Percentiles rank a stretch among this genome's conserved stretches.
These are phyloP conservation scores for Ridgeia piscesae DNA, from an alignment of 1,140 invertebrate species.

Conservation along the genomic window DNA sequence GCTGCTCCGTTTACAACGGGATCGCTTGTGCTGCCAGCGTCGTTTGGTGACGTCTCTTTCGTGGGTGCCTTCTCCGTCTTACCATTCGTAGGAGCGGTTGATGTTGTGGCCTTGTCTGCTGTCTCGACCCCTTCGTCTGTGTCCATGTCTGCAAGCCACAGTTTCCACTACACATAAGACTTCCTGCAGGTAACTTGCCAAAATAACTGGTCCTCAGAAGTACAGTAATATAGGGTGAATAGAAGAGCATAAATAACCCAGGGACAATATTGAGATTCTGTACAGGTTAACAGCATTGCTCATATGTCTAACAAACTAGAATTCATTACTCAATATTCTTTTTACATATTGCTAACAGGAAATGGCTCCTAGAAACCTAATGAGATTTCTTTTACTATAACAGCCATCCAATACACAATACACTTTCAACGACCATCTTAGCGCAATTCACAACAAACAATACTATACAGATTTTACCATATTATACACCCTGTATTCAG, in stretches of 20 bases:
- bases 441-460: background rate
- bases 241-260: background rate
- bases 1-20: constrained; percentile 24
- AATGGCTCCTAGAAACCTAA: background rate
- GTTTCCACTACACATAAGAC: background rate
- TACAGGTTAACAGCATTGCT: background rate
- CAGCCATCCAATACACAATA: background rate
- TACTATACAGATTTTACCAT: background rate
- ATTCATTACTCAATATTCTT: background rate
- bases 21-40: background rate
- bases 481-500: background rate
- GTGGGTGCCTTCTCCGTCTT: background rate
- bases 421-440: background rate
- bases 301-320: background rate
- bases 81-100: constrained; percentile 17
- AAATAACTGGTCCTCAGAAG: background rate
- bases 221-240: too few relatives aligned
- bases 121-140: constrained; percentile 37
- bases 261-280: background rate
- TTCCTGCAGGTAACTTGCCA: background rate
- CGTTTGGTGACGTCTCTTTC: constrained; percentile 14
- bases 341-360: background rate
- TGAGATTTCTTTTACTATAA: background rate
- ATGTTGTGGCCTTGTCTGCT: constrained; percentile 19
- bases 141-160: constrained; percentile 36